Evolutionary conservation across 37 sponge, comb jelly and placozoan species (phyloP).

Genomic region (Cliona cf. orientalis): DNA sequence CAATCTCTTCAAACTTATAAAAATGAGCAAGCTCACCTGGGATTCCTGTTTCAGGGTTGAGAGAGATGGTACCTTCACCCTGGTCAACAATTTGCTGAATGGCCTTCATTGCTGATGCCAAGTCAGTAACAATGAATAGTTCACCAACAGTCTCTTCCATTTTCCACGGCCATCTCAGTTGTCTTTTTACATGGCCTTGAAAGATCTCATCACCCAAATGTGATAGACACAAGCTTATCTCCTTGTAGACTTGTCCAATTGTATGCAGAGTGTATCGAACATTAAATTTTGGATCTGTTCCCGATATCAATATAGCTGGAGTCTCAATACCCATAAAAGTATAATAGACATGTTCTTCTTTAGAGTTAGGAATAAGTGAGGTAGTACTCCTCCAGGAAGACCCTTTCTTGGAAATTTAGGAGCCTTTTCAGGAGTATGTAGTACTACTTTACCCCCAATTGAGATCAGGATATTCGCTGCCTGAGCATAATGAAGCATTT

Average conservation of each 20-base stretch:
- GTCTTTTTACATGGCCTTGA: background rate
- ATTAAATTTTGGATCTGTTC: background rate
- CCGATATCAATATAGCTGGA: too few relatives aligned
- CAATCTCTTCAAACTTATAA: slow-evolving; percentile 44
- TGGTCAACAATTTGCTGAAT: slow-evolving; percentile 48
- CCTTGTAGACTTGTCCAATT: slow-evolving; percentile 64
- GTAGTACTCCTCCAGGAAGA: slow-evolving; percentile 45
- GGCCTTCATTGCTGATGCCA: slow-evolving; percentile 18
- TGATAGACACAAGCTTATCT: slow-evolving; percentile 28
- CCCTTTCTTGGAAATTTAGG: slow-evolving; percentile 21
- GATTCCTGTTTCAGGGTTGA: slow-evolving; percentile 14
- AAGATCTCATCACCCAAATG: background rate
- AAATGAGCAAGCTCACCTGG: background rate
- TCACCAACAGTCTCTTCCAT: background rate
- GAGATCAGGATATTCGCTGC: slow-evolving; percentile 52
- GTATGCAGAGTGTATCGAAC: background rate
- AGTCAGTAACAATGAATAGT: slow-evolving; percentile 10
- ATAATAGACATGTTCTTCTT: slow-evolving; percentile 34
- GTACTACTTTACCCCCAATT: slow-evolving; percentile 29
- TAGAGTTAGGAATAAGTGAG: slow-evolving; percentile 12
- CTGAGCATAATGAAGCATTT: slow-evolving; percentile 50
- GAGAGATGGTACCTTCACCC: slow-evolving; percentile 48
- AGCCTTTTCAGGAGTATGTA: slow-evolving; percentile 8
- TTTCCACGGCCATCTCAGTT: slow-evolving; percentile 35
- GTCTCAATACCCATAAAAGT: slow-evolving; percentile 44